A percentile compares a stretch with the other conserved stretches of the same genome.
These are phyloP conservation scores for Scortum barcoo DNA, from an alignment of 2,113 vertebrate species.

Conservation along the genomic window DNA sequence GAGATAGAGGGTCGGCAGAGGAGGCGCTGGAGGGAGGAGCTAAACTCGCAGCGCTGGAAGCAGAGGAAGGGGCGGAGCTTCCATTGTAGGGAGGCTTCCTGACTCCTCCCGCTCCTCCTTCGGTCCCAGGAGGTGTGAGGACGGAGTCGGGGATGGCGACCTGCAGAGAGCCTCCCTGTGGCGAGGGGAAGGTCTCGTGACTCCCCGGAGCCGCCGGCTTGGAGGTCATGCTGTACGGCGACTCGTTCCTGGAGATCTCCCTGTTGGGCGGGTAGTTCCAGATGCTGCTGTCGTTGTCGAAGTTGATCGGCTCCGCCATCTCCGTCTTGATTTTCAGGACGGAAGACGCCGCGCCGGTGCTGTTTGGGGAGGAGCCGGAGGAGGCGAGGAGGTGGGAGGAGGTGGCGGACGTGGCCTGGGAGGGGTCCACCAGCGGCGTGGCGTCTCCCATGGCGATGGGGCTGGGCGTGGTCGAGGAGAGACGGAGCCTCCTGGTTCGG, in stretches of 20 bases:
- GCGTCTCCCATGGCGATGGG: constrained; percentile 87
- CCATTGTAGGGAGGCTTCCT: constrained; percentile 92
- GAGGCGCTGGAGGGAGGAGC: constrained; percentile 90
- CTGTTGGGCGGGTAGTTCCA: constrained; percentile 99
- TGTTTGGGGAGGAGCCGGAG: constrained; percentile 90
- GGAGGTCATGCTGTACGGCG: constrained; percentile 99
- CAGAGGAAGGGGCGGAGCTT: constrained; percentile 80
- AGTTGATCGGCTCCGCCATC: constrained; percentile 98
- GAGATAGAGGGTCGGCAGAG: constrained; percentile 94
- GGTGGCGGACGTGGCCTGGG: constrained; percentile 84
- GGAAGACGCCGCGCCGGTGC: constrained; percentile 82
- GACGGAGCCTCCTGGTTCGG: constrained; percentile 87
- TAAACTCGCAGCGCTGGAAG: constrained; percentile 78
- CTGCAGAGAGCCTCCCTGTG: constrained; percentile 90
- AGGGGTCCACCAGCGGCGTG: constrained; percentile 87
- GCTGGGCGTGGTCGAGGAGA: constrained; percentile 89
- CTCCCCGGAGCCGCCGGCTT: constrained; percentile 88
- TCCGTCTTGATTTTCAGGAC: constrained; percentile 99
- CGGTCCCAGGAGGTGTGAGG: constrained; percentile 94
- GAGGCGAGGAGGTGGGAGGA: constrained; percentile 89
- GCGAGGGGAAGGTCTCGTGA: constrained; percentile 93
- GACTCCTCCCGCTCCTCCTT: constrained; percentile 87
- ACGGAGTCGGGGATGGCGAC: constrained; percentile 97
- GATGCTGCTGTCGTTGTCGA: constrained; percentile 99
- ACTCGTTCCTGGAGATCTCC: constrained; percentile 98